phyloP scores from a whole-genome alignment of 1,140 invertebrate genomes.

The Anastatus disparis region DNA sequence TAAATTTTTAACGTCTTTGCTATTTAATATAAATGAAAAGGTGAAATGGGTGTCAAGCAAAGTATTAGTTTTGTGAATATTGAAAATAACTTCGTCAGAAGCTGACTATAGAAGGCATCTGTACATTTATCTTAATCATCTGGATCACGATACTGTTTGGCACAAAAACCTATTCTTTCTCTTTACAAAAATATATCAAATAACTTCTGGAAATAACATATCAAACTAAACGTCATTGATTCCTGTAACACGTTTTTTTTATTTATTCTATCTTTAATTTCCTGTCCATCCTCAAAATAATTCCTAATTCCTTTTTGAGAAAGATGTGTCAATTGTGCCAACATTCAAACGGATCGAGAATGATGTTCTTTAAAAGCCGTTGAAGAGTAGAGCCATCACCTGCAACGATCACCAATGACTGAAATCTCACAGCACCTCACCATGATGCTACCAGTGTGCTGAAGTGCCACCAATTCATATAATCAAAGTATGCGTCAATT shows the following conservation, averaged over 20 bases:
- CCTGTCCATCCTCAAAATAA: conserved; percentile 23
- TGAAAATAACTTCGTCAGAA: conserved; percentile 24
- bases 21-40: conserved; percentile 2
- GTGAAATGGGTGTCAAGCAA: conserved; percentile 27
- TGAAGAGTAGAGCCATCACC: conserved; percentile 29
- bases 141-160: conserved; percentile 23
- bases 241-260: not conserved
- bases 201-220: conserved; percentile 21
- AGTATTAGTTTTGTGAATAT: conserved; percentile 26
- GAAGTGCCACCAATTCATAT: conserved; percentile 33
- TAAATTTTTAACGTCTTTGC: not conserved
- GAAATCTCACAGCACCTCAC: conserved; percentile 39
- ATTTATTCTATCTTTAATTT: not conserved
- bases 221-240: conserved; percentile 28
- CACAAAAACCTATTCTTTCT: conserved; percentile 34
- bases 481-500: conserved; percentile 63
- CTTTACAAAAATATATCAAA: not conserved
- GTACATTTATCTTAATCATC: conserved; percentile 18
- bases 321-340: conserved; percentile 29
- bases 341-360: conserved; percentile 25
- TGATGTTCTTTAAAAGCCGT: conserved; percentile 21
- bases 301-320: conserved; percentile 35
- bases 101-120: conserved; percentile 21
- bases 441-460: conserved; percentile 37
- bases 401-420: conserved; percentile 26